phyloP scores from a whole-genome alignment of 1,140 invertebrate species.

The Bombus balteatus region DNA sequence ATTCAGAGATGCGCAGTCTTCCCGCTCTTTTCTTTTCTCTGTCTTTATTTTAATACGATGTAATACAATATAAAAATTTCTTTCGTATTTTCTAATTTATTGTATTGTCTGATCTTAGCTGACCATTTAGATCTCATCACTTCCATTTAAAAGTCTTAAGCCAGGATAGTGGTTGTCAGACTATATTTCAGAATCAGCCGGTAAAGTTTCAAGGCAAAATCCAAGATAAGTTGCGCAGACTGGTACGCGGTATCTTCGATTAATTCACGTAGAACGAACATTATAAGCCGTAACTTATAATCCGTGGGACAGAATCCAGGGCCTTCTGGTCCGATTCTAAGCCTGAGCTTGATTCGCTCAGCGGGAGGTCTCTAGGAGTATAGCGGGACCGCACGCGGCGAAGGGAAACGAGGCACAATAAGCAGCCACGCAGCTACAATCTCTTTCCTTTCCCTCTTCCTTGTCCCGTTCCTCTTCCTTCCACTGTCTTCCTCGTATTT shows the following conservation, averaged over 20 bases:
- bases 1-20: background rate
- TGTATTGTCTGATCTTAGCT: too few relatives aligned
- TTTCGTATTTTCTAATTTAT: too few relatives aligned
- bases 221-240: background rate
- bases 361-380: slow-evolving; percentile 66
- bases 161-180: too few relatives aligned
- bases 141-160: too few relatives aligned
- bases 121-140: too few relatives aligned
- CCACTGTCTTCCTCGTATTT: slow-evolving; percentile 30
- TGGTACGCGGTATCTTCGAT: slow-evolving; percentile 9
- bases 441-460: slow-evolving; percentile 41
- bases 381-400: slow-evolving; percentile 72
- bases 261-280: slow-evolving; percentile 26
- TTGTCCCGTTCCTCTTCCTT: slow-evolving; percentile 43
- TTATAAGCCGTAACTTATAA: slow-evolving; percentile 67
- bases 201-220: background rate
- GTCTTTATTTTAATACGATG: too few relatives aligned
- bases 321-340: slow-evolving; percentile 65
- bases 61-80: too few relatives aligned
- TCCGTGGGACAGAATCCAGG: slow-evolving; percentile 71
- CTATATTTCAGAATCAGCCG: background rate
- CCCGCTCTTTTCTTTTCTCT: too few relatives aligned
- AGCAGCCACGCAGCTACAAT: slow-evolving; percentile 43
- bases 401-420: slow-evolving; percentile 69
- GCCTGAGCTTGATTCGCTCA: slow-evolving; percentile 54